These are phyloP conservation scores for Neolamprologus fasciatus DNA, from an alignment of 2,113 vertebrate genomes.

Conservation along the genomic window DNA sequence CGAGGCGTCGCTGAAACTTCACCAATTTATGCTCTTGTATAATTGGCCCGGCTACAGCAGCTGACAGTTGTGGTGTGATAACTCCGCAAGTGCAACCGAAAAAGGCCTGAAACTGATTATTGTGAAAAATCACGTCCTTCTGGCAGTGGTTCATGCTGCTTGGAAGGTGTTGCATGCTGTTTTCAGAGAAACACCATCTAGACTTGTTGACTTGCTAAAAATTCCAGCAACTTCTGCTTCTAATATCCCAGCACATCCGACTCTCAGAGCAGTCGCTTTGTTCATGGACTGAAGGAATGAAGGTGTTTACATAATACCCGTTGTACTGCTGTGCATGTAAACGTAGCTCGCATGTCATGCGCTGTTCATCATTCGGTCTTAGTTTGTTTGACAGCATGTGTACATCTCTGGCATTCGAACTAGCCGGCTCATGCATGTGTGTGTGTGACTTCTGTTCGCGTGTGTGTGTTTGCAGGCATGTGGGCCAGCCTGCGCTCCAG, in stretches of 20 bases:
- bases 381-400: conserved; percentile 46
- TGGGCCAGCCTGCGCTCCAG: conserved; percentile 96
- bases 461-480: conserved; percentile 75
- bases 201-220: conserved; percentile 33
- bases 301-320: conserved; percentile 27
- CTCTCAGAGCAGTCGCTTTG: neutral
- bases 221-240: conserved; percentile 43
- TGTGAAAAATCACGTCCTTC: conserved; percentile 25
- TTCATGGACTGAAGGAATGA: conserved; percentile 7
- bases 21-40: neutral
- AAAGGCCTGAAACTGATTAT: neutral
- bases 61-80: neutral
- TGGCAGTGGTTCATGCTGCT: neutral
- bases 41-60: neutral
- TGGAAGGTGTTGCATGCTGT: conserved; percentile 18
- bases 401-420: neutral
- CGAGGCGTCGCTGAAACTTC: neutral
- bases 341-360: conserved; percentile 24
- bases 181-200: conserved; percentile 25
- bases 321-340: conserved; percentile 43
- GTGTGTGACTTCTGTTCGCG: neutral
- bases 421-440: neutral
- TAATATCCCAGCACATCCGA: conserved; percentile 8
- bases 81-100: neutral
- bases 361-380: conserved; percentile 27